A percentile compares a stretch with the other conserved stretches of the same genome.
These are phyloP conservation scores for Mystacides longicornis DNA, from an alignment of 2,888 invertebrate species.

Conservation along the genomic window DNA sequence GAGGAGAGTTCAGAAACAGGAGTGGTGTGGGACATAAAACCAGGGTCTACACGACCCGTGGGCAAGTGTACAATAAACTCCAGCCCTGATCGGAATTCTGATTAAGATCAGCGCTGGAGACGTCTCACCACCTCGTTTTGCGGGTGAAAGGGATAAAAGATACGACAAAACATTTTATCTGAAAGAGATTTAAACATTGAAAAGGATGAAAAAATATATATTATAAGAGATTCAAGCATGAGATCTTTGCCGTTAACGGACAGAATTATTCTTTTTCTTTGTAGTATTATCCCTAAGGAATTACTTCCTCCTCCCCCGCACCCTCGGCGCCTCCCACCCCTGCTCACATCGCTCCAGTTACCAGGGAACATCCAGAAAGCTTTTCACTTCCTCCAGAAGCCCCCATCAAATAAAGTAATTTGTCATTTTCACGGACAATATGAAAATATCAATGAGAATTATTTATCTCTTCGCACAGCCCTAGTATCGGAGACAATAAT, in stretches of 20 bases:
- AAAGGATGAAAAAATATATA: not conserved
- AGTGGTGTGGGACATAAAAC: not conserved
- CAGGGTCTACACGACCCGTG: not conserved
- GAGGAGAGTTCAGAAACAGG: not conserved
- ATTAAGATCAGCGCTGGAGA: conserved; percentile 12
- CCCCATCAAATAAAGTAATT: not conserved
- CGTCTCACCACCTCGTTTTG: not conserved
- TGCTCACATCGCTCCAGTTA: not conserved
- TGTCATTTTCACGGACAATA: not conserved
- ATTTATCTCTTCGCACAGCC: too few species aligned
- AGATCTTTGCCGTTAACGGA: not conserved
- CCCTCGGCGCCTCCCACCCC: not conserved
- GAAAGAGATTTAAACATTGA: not conserved
- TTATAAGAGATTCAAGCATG: not conserved
- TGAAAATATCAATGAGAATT: not conserved
- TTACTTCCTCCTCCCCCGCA: not conserved
- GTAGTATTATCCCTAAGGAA: not conserved
- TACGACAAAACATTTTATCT: not conserved
- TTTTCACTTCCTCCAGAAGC: not conserved
- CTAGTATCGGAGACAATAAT: too few species aligned
- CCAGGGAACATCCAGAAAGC: not conserved
- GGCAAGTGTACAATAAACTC: conserved; percentile 19
- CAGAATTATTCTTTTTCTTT: not conserved
- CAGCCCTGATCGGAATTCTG: conserved; percentile 23
- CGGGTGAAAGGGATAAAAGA: not conserved